Evolutionary conservation across 2,797 vertebrate species (phyloP).

Genomic region (Coendou prehensilis): DNA sequence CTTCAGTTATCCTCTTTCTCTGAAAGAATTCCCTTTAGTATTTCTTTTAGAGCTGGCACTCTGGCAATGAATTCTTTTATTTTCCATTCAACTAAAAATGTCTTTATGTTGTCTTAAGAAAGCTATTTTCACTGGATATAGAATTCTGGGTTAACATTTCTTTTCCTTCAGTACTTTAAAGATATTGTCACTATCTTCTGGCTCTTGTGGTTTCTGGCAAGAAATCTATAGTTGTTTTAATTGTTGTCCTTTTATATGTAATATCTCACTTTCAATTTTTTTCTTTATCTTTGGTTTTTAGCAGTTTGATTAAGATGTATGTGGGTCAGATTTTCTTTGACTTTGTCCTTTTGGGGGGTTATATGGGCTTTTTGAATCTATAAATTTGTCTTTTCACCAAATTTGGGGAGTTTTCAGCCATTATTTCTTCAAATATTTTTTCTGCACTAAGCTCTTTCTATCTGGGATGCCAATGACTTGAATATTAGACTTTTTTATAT

Average conservation of each 20-base stretch:
- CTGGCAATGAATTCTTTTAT: conserved; percentile 39
- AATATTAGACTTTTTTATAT: not conserved
- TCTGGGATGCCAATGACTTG: not conserved
- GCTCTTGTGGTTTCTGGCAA: not conserved
- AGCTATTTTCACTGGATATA: conserved; percentile 41
- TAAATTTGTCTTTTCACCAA: conserved; percentile 52
- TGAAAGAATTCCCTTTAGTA: conserved; percentile 9
- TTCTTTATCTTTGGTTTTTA: conserved; percentile 23
- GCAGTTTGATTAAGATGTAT: conserved; percentile 45
- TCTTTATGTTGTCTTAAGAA: not conserved
- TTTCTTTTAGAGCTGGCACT: conserved; percentile 1
- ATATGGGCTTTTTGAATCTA: not conserved
- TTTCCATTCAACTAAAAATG: conserved; percentile 63
- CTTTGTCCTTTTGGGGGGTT: not conserved
- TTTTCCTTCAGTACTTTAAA: conserved; percentile 23
- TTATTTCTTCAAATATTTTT: conserved; percentile 50
- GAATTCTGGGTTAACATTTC: conserved; percentile 13
- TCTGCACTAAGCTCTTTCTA: not conserved
- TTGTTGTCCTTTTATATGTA: not conserved
- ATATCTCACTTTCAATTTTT: conserved; percentile 23
- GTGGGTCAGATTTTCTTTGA: conserved; percentile 60
- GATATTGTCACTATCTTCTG: not conserved
- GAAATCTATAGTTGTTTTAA: conserved; percentile 47
- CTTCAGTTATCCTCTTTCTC: conserved; percentile 18
- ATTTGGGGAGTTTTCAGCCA: conserved; percentile 26